These are phyloP conservation scores for Rattus rattus DNA, from an alignment of 2,113 vertebrate species.

Conservation along the genomic window DNA sequence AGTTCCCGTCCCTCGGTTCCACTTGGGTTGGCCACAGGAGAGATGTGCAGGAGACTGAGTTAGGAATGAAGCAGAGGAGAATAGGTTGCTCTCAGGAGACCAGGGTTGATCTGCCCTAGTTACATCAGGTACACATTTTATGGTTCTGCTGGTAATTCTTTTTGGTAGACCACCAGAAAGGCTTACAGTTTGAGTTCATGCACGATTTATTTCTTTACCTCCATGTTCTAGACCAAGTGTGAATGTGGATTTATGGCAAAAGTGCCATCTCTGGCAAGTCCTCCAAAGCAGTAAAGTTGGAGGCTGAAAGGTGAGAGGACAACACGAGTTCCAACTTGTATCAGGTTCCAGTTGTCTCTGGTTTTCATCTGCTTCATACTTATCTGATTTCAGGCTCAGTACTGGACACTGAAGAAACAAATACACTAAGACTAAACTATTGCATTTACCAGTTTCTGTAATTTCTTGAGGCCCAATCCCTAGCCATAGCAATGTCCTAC, in stretches of 20 bases:
- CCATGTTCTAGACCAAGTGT: background rate
- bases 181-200: background rate
- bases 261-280: background rate
- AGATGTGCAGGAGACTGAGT: background rate
- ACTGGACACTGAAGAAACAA: background rate
- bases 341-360: background rate
- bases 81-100: background rate
- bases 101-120: background rate
- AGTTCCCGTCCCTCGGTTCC: background rate
- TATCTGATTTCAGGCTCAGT: background rate
- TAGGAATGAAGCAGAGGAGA: background rate
- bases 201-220: background rate
- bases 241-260: background rate
- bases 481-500: background rate
- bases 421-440: background rate
- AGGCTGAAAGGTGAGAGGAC: background rate
- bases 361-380: background rate
- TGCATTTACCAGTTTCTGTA: background rate
- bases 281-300: background rate
- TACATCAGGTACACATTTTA: background rate
- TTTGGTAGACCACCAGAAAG: background rate
- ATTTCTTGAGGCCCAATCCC: background rate
- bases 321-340: background rate
- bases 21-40: constrained; percentile 17
- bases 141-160: background rate